phyloP scores from a whole-genome alignment of 2,888 invertebrate genomes.

The Drosophila austrosaltans region DNA sequence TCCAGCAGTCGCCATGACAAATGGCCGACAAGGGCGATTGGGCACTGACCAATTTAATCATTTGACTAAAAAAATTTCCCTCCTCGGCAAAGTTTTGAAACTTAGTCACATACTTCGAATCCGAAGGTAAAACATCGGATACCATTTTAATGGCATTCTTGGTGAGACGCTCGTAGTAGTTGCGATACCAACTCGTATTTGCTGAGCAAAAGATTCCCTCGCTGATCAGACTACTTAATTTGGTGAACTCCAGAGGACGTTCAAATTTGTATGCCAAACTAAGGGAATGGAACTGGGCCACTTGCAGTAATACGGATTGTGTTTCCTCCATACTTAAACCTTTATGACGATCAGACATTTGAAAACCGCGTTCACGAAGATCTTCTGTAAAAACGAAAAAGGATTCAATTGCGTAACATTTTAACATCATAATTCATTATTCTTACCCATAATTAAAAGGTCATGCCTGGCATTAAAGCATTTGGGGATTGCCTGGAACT shows the following conservation, averaged over 20 bases:
- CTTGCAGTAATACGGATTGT: constrained; percentile 85
- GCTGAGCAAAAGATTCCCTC: constrained; percentile 87
- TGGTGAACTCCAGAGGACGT: constrained; percentile 85
- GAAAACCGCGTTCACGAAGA: constrained; percentile 85
- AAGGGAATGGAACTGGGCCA: constrained; percentile 87
- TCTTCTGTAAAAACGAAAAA: constrained; percentile 84
- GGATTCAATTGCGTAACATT: too few relatives aligned
- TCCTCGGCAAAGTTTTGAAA: constrained; percentile 86
- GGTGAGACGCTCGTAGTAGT: constrained; percentile 87
- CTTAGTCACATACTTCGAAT: constrained; percentile 85
- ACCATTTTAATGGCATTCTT: constrained; percentile 88
- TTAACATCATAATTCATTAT: constrained; percentile 9
- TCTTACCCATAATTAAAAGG: constrained; percentile 84
- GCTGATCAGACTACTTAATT: constrained; percentile 80
- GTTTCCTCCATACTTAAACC: constrained; percentile 87
- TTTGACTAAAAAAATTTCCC: constrained; percentile 87
- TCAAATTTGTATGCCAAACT: constrained; percentile 87
- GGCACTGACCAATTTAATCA: constrained; percentile 87
- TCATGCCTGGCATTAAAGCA: constrained; percentile 86
- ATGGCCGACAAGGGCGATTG: constrained; percentile 88
- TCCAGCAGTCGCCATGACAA: constrained; percentile 91
- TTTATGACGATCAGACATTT: constrained; percentile 87
- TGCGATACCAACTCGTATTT: constrained; percentile 88
- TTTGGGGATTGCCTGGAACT: constrained; percentile 86
- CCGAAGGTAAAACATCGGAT: constrained; percentile 79